Conservation (phyloP, 2,888 invertebrate species). For the Emmelina monodactyla region DNA sequence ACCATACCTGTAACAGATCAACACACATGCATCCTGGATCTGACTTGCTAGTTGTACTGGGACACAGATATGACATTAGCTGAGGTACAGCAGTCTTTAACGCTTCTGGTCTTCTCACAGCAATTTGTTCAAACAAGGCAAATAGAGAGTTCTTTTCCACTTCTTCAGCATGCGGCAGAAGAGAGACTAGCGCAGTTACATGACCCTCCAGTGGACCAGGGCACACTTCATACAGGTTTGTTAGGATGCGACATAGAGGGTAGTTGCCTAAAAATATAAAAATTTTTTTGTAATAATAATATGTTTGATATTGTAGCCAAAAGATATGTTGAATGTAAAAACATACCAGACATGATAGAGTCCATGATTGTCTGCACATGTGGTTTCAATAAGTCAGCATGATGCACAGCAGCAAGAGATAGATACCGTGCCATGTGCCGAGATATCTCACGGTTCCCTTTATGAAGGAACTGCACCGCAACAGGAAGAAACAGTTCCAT, state of each 20-base stretch:
- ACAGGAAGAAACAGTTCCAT: conserved; percentile 89
- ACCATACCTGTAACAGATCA: conserved; percentile 47
- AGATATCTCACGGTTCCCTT: conserved; percentile 88
- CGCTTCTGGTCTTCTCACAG: conserved; percentile 80
- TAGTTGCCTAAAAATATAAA: conserved; percentile 90
- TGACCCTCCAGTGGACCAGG: conserved; percentile 87
- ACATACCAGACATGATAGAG: conserved; percentile 85
- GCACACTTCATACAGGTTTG: conserved; percentile 89
- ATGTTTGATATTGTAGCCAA: neutral
- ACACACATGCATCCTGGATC: conserved; percentile 54
- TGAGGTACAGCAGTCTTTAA: conserved; percentile 84
- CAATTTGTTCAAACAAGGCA: conserved; percentile 82
- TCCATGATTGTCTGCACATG: conserved; percentile 91
- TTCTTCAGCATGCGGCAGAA: conserved; percentile 84
- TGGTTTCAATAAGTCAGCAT: conserved; percentile 83
- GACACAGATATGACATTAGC: conserved; percentile 77
- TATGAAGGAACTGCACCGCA: conserved; percentile 90
- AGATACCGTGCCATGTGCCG: conserved; percentile 91
- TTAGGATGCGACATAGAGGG: conserved; percentile 84
- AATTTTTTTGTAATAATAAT: conserved; percentile 2
- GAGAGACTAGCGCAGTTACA: conserved; percentile 80
- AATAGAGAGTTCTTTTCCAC: conserved; percentile 87
- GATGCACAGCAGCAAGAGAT: conserved; percentile 90
- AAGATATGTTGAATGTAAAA: neutral
- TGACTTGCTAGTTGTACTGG: conserved; percentile 35